Base-by-base conservation (phyloP, 2,113 vertebrate species). In the Thunnus thynnus region DNA sequence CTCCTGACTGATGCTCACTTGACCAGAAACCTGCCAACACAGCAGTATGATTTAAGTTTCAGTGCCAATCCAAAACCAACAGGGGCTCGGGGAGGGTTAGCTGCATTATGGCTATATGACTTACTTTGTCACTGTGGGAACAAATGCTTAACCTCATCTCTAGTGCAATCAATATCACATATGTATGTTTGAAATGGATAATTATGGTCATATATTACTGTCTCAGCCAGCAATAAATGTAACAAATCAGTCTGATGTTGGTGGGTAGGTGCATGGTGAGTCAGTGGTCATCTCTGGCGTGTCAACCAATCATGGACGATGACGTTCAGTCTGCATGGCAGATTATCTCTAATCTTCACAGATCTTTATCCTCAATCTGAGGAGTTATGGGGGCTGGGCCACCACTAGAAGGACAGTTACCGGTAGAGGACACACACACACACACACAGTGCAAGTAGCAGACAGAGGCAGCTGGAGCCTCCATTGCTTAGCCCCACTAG, bases 301-400 rank as follows among this genome's bases (percentile, higher is more conserved):
- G 71, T 85, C 88, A 91, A 81, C 69, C 60, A 80, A 78, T 77
- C 85, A 60, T 88, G 68, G 68, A 91, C 85, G 88, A 89, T 89
- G 91, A 92, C 70, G 68, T 68, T 74, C 67, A 87, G 91, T 91
- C 93, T 94, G 92, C 75, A 88, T 85, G 66, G 84, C 81, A 94
- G 93, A 95, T 95, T 95, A 94, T 91, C 93, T 68, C 83, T 95
- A 94, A 96, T 95, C 94, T 95, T 91, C 70, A 88, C 85, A 90
- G 91, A 89, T 91, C 91, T 93, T 92, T 90, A 90, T 90, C 90
- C 81, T 76, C 81, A 84, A 80, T 86, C 78, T 82, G 82, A 91
- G 73, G 74, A 88, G 86, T 32, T 63, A 81, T 72, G 89, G 75
- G 87, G 91, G 88, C 65, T 87, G 88, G 85, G 88, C 58, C 58